These are phyloP conservation scores for Melieria picta DNA, from an alignment of 2,888 invertebrate species.

Conservation along the genomic window DNA sequence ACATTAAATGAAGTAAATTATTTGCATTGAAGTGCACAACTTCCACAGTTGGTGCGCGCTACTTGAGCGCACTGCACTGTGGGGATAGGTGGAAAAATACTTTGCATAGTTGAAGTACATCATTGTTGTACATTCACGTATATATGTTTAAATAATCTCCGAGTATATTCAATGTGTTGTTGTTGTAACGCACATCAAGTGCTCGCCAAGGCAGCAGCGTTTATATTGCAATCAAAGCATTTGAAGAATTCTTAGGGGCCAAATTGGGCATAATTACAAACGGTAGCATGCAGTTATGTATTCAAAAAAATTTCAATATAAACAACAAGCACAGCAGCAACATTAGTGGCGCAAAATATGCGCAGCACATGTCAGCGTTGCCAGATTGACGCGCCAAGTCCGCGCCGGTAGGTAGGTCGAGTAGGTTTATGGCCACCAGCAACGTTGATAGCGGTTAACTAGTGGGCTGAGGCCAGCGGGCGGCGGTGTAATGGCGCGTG, in stretches of 20 bases:
- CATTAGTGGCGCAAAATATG: too few relatives aligned
- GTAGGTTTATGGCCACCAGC: too few relatives aligned
- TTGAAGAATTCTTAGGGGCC: constrained; percentile 31
- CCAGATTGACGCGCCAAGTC: too few relatives aligned
- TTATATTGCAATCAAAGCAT: constrained; percentile 35
- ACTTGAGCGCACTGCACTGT: neutral
- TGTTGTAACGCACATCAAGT: neutral
- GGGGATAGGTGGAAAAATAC: neutral
- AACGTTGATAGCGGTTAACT: too few relatives aligned
- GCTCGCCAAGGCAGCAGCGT: constrained; percentile 22
- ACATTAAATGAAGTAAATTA: constrained; percentile 17
- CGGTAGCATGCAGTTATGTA: constrained; percentile 36
- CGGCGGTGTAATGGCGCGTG: too few relatives aligned
- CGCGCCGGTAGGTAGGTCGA: too few relatives aligned
- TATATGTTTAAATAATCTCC: constrained; percentile 10
- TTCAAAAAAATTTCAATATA: constrained; percentile 33
- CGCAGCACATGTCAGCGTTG: too few relatives aligned
- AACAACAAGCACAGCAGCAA: neutral
- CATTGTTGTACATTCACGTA: neutral
- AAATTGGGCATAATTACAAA: constrained; percentile 29
- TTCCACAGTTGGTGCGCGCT: neutral
- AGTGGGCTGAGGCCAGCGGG: too few relatives aligned
- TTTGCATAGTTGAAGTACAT: neutral
- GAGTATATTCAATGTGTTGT: neutral
- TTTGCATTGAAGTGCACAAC: constrained; percentile 8